These are phyloP conservation scores for Helarctos malayanus DNA, from an alignment of 2,797 vertebrate genomes.

Conservation along the genomic window DNA sequence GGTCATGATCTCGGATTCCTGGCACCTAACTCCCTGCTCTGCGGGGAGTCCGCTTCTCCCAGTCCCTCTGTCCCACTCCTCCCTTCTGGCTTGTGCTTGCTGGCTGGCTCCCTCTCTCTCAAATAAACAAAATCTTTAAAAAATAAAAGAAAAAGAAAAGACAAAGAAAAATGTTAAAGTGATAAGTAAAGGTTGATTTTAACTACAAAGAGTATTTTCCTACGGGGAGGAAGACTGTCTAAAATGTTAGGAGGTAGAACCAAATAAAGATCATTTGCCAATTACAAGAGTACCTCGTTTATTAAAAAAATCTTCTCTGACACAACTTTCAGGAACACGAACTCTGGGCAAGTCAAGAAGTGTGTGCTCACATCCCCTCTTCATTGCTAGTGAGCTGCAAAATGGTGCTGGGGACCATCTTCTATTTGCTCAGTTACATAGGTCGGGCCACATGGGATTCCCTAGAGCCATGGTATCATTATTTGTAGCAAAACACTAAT, in stretches of 20 bases:
- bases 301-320: conserved; percentile 5
- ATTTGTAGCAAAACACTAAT: neutral
- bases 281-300: conserved; percentile 3
- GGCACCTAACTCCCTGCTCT: no score
- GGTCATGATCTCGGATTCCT: no score
- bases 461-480: neutral
- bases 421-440: neutral
- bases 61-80: no score
- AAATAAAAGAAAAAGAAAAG: neutral
- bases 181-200: neutral
- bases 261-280: conserved; percentile 13
- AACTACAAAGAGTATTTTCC: conserved; percentile 41
- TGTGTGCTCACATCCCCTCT: neutral
- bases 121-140: no score
- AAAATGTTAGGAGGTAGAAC: neutral
- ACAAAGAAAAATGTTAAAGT: neutral
- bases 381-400: neutral
- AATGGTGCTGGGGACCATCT: neutral
- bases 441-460: conserved; percentile 40
- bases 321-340: neutral
- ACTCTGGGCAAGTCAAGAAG: neutral
- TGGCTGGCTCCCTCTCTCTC: no score
- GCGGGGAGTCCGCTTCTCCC: no score
- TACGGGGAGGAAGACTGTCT: neutral
- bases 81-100: no score